A percentile compares a stretch with the other conserved stretches of the same genome.
Evolutionary conservation across 1,140 invertebrate species (phyloP).

Genomic region (Lithobius niger): DNA sequence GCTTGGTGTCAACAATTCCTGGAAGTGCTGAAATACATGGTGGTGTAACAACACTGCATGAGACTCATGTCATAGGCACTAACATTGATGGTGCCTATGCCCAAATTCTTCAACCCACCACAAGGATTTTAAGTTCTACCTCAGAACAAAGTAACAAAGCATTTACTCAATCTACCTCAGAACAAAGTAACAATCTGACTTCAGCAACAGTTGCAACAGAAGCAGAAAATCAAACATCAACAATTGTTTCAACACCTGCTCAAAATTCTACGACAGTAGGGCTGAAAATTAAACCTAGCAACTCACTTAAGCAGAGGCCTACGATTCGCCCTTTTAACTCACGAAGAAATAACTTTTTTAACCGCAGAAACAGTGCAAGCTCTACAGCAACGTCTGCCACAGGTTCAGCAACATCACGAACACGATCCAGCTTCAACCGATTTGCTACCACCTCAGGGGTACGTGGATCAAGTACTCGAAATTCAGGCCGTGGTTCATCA

Average conservation of each 20-base stretch:
- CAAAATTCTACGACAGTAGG: too few species aligned
- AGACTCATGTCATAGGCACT: constrained; percentile 56
- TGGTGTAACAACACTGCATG: constrained; percentile 51
- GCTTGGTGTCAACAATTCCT: constrained; percentile 52
- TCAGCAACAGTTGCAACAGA: too few species aligned
- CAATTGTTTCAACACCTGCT: too few species aligned
- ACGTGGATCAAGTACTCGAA: constrained; percentile 1
- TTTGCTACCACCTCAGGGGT: neutral
- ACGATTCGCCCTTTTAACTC: neutral
- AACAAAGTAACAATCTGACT: too few species aligned
- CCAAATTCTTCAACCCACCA: constrained; percentile 60
- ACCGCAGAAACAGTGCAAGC: neutral
- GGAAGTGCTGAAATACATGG: constrained; percentile 49
- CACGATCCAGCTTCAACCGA: neutral
- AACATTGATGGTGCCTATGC: constrained; percentile 56
- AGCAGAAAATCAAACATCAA: too few species aligned
- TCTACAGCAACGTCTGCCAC: neutral
- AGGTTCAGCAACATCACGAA: neutral
- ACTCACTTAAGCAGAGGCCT: too few species aligned
- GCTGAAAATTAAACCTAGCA: too few species aligned
- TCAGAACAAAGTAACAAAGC: too few species aligned
- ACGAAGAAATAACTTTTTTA: neutral
- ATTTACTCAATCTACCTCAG: too few species aligned
- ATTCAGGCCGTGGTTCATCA: neutral
- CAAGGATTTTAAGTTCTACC: constrained; percentile 43